Evolutionary conservation across 2,888 invertebrate species (phyloP), one percentile per base, ranked within the genome.

Genomic region (Parochlus steinenii): DNA sequence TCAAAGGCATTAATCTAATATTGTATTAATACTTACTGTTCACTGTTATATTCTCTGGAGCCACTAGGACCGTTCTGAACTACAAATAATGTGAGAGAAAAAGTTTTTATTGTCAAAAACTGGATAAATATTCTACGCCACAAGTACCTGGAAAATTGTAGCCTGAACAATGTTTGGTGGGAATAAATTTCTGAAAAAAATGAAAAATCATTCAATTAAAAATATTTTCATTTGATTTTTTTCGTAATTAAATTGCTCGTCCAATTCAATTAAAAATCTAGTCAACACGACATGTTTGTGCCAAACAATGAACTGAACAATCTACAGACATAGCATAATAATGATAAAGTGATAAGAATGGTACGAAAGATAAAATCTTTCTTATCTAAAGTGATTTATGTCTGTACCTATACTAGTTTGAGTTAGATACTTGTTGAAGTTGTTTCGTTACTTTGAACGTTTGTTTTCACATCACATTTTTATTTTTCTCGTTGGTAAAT

Each of bases 141-240:
- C n/a, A n/a, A n/a, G n/a, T 58, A 75, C 74, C 57, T 82, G 77
- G 24, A 74, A 69, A 48, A 87, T 73, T 43, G 83, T 78, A 8
- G 90, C 85, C 52, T 87, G 81, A 18, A 83, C 72, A 41, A 92
- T 65, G 62, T 92, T 92, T 46, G 86, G 85, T 18, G 90, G 87
- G 53, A 93, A 90, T 62, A 92, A 73, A 54, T 90, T 92, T 55
- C 89, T 86, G 69, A 40, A 73, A 71, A 42, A 42, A 44, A 51
- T 47, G 49, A 43, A 44, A 44, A 44, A 35, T 41, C 39, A 39
- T 23, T 39, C 17, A 10, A 18, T 14, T 14, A 5, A 25, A 17
- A 26, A 15, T 15, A 17, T 11, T 14, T 5, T 28, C n/a, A 4
- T 12, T 28, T 28, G 10, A 12, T 14, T 28, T 7, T 28, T 28